Evolutionary conservation across 1,140 invertebrate genomes (phyloP), one percentile per base, ranked within the genome.

Genomic region (Atta texana): DNA sequence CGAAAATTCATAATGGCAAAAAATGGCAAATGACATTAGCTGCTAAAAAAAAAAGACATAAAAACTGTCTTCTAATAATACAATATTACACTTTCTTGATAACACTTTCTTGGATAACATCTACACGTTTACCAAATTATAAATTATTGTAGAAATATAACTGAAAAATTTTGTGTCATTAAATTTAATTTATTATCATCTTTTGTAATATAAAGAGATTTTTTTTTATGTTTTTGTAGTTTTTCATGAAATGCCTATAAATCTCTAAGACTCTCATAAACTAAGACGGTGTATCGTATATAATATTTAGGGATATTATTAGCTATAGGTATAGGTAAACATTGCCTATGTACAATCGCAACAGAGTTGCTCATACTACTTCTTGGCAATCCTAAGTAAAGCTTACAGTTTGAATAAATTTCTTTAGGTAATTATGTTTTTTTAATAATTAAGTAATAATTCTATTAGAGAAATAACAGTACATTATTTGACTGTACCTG

Each of bases 371-470:
- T 28, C 66, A 88, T 88, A 82, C 88, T 92, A 92, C 87, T 91
- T 92, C 77, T 88, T 91, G 92, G 90, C 91, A 91, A 91, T 90
- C 87, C 91, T 93, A 93, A 92, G 89, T 92, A 92, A 92, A 92
- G 92, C 91, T 92, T 92, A 92, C 75, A 90, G 85, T 91, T 92
- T 90, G 90, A 92, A 93, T 93, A 92, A 92, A 92, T 87, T 92
- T 91, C 87, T 89, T 92, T 92, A 88, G 88, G 85, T 92, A 92
- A 88, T 89, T 92, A 92, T 91, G 86, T 91, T 24, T 88, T 90
- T 69, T 69, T 91, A 91, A 90, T 92, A 91, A 76, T 81, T 92
- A 92, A 88, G 87, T 93, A 92, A 91, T 92, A 92, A 88, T 92
- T 88, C 87, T 92, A 91, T 91, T 90, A 92, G 81, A 92, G 81